Conservation (phyloP, 2,113 vertebrate genomes). For the Struthidea cinerea region DNA sequence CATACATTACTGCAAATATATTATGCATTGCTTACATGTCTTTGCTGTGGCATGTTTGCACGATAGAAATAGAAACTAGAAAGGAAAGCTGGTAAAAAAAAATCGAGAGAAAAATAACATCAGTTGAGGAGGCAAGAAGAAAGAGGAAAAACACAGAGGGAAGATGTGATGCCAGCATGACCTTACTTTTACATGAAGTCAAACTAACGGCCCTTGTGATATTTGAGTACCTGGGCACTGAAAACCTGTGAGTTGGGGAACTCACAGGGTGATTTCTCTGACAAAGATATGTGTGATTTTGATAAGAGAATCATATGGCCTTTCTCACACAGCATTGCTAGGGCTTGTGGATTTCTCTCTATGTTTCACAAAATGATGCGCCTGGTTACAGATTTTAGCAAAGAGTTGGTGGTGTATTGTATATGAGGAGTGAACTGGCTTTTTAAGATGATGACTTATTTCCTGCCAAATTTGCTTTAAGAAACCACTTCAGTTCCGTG, state of each 20-base stretch:
- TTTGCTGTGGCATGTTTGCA: constrained; percentile 26
- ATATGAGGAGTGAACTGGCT: not conserved
- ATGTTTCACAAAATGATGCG: not conserved
- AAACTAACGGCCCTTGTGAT: not conserved
- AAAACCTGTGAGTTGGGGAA: rapidly evolving
- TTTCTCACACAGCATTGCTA: not conserved
- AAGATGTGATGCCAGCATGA: not conserved
- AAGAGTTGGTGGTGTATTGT: not conserved
- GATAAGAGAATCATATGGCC: not conserved
- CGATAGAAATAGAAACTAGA: constrained; percentile 27
- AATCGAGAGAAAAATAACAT: not conserved
- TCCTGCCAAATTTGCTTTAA: constrained; percentile 50
- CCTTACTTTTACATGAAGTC: not conserved
- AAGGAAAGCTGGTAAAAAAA: not conserved
- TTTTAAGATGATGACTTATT: constrained; percentile 2
- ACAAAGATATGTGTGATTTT: not conserved
- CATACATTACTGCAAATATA: constrained; percentile 61
- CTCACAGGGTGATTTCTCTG: not conserved
- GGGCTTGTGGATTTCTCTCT: not conserved
- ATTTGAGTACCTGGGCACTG: not conserved
- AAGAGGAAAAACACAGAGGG: not conserved
- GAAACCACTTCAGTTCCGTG: constrained; percentile 30
- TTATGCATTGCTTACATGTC: constrained; percentile 60
- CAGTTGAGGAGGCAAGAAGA: not conserved
- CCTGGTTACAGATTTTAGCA: not conserved